phyloP scores from a whole-genome alignment of 2,888 invertebrate species.

The Drosophila mercatorum region DNA sequence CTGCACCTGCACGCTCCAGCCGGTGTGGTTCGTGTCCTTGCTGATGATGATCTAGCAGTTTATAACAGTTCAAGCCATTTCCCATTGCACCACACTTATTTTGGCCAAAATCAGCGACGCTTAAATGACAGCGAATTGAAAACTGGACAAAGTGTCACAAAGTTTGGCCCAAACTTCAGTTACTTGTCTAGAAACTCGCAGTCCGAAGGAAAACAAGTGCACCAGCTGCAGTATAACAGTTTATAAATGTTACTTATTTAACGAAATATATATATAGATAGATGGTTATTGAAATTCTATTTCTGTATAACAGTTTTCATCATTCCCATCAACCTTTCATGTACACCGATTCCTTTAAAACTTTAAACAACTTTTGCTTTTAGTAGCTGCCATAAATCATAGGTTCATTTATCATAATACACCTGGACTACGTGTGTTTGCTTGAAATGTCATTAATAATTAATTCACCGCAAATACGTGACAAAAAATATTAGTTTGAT shows the following conservation, averaged over 20 bases:
- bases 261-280: background rate
- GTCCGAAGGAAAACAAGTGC: background rate
- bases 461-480: slow-evolving; percentile 62
- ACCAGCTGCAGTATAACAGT: background rate
- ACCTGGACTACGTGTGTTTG: slow-evolving; percentile 18
- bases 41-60: slow-evolving; percentile 64
- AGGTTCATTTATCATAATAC: slow-evolving; percentile 38
- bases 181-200: slow-evolving; percentile 6
- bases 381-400: slow-evolving; percentile 28
- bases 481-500: slow-evolving; percentile 56
- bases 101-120: slow-evolving; percentile 12
- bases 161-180: slow-evolving; percentile 35
- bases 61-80: slow-evolving; percentile 27
- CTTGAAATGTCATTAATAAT: slow-evolving; percentile 43
- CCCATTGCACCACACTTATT: background rate
- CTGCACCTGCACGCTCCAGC: background rate
- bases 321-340: too few relatives aligned
- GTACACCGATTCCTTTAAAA: background rate
- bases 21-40: slow-evolving; percentile 5
- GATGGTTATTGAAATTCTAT: background rate
- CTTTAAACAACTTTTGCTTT: background rate
- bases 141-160: slow-evolving; percentile 16
- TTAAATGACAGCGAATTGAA: slow-evolving; percentile 36
- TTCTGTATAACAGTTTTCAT: background rate
- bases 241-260: background rate